Evolutionary conservation across 2,888 invertebrate species (phyloP), one percentile per base, ranked within the genome.

Genomic region (Pardosa pseudoannulata): DNA sequence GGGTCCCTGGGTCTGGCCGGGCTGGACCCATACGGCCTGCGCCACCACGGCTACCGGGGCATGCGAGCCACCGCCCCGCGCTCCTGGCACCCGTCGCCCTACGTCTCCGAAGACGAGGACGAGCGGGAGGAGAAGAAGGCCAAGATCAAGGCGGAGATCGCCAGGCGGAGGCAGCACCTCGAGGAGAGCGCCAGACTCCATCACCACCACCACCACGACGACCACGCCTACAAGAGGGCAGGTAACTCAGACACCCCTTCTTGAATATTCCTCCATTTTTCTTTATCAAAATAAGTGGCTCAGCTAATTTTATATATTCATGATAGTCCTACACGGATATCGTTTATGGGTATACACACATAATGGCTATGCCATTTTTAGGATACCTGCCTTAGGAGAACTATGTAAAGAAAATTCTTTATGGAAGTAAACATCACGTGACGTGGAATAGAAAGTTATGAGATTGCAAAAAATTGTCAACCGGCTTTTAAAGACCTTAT

Each of bases 61-160:
- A 92, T 92, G 5, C 92, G 92, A 92, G 92, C 92, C 88, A 92
- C 92, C 7, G 50, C 68, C 50, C 72, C 78, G n/a, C 92, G 92
- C 65, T 93, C 93, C 9, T 93, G 93, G 93, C 92, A 93, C 89
- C 93, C 93, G 9, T 93, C 93, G 11, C 93, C 93, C 7, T 92
- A 92, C 88, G 92, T 91, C 74, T 92, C 92, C 72, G 92, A 92
- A 73, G 92, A 92, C 72, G 93, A 93, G 71, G 93, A 93, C 81
- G 93, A 94, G 88, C 91, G 93, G 56, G 94, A 94, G 89, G 93
- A 93, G 90, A 93, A 93, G 90, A 93, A 93, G 90, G 92, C 93
- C 65, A 92, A 93, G 89, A 92, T 94, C 85, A 93, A 93, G 89
- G 93, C 93, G 70, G 94, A 94, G 90, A 94, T 94, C 88, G 93